Evolutionary conservation across 30 jellyfish, hydroid and myxozoan species (phyloP).

Genomic region (Cassiopea andromeda): DNA sequence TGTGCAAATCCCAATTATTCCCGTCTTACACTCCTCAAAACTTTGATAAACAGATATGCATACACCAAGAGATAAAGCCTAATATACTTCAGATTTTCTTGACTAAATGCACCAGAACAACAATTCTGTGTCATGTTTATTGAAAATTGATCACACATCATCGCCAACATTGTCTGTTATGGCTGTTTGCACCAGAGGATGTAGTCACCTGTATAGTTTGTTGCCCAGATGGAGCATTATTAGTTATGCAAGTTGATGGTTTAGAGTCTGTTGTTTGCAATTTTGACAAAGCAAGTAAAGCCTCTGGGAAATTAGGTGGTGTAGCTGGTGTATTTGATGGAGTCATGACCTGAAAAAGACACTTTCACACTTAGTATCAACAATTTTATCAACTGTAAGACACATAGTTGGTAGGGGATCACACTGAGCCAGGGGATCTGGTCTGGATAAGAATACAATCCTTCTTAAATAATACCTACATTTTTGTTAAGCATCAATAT

Average conservation of each 20-base stretch:
- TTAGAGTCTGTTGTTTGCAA: constrained; percentile 86
- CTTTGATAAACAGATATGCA: constrained; percentile 13
- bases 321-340: constrained; percentile 99
- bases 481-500: no score
- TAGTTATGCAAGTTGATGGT: constrained; percentile 38
- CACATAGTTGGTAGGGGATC: not conserved
- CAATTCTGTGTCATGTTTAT: not conserved
- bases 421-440: no score
- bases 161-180: constrained; percentile 68
- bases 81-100: constrained; percentile 8
- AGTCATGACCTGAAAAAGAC: constrained; percentile 81
- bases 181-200: constrained; percentile 45
- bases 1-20: constrained; percentile 1
- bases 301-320: constrained; percentile 99
- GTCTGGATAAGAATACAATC: no score
- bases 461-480: no score
- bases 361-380: not conserved
- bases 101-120: constrained; percentile 20
- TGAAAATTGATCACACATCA: not conserved
- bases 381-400: not conserved
- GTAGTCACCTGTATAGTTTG: constrained; percentile 64
- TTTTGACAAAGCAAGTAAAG: constrained; percentile 94
- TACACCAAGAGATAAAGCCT: constrained; percentile 35
- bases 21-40: not conserved
- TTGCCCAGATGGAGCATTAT: constrained; percentile 43